Evolutionary conservation across 2,797 vertebrate genomes (phyloP).

Genomic region (Balearica regulorum): DNA sequence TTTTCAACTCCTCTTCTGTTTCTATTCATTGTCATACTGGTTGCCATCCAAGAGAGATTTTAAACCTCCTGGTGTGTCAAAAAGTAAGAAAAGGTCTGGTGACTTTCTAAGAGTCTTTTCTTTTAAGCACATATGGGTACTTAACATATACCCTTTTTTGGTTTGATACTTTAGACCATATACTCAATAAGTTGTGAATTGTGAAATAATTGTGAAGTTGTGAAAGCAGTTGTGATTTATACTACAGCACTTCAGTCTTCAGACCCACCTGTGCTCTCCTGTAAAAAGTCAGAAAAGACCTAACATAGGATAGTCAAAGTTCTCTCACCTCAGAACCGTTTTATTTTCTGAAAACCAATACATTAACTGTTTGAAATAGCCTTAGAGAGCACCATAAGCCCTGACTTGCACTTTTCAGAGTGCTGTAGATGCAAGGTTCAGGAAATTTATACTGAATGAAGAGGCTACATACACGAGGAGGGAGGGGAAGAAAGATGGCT

Average conservation of each 20-base stretch:
- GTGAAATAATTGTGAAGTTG: neutral
- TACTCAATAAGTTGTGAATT: neutral
- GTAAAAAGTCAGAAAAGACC: neutral
- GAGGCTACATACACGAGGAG: fast-evolving
- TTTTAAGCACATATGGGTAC: neutral
- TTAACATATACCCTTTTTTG: neutral
- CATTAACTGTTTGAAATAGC: neutral
- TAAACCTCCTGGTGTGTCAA: neutral
- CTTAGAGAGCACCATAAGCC: neutral
- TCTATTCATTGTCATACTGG: neutral
- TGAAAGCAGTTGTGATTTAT: neutral
- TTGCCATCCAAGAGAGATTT: neutral
- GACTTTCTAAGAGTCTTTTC: neutral
- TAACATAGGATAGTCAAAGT: fast-evolving
- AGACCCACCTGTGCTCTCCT: neutral
- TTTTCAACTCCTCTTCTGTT: neutral
- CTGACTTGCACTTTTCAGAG: neutral
- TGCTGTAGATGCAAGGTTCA: neutral
- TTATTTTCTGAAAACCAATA: neutral
- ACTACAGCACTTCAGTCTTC: neutral
- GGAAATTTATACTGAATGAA: neutral
- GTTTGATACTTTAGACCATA: neutral
- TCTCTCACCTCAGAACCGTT: neutral
- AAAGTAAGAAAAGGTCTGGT: neutral
- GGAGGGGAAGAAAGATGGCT: neutral